phyloP scores from a whole-genome alignment of 1,140 invertebrate species.

The Ceratitis capitata region DNA sequence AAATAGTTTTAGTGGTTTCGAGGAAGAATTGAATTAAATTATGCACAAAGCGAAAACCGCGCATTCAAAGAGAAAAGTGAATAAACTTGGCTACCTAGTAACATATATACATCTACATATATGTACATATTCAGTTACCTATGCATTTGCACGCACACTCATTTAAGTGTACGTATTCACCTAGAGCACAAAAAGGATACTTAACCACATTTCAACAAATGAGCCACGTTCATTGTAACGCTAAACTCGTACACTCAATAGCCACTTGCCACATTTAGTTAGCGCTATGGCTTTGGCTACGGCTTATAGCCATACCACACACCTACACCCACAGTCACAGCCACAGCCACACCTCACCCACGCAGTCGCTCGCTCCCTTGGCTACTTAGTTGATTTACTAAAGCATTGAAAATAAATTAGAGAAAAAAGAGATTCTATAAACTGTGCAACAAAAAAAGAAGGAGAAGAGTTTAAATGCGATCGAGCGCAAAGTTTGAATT shows the following conservation, averaged over 20 bases:
- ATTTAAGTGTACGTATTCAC: not conserved
- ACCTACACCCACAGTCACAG: no score
- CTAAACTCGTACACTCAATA: slow-evolving; percentile 17
- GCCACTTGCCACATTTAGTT: not conserved
- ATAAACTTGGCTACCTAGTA: not conserved
- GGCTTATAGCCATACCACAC: no score
- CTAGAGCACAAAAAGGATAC: not conserved
- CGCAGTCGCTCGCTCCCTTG: not conserved
- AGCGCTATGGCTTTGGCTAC: slow-evolving; percentile 4
- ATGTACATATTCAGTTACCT: not conserved
- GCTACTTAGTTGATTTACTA: not conserved
- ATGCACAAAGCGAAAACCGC: slow-evolving; percentile 16
- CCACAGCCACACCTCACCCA: not conserved
- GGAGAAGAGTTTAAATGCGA: not conserved
- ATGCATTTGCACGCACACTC: not conserved
- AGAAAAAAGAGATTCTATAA: no score
- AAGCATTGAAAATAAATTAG: not conserved
- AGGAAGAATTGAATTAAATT: slow-evolving; percentile 28
- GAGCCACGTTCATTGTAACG: slow-evolving; percentile 16
- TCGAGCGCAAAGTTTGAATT: slow-evolving; percentile 25
- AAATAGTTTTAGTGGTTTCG: slow-evolving; percentile 11
- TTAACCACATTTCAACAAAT: slow-evolving; percentile 26
- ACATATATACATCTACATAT: not conserved
- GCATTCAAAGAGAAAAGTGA: not conserved
- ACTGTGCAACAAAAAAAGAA: not conserved